Base-by-base conservation (phyloP, 2,113 vertebrate species). In the Dissostichus mawsoni region DNA sequence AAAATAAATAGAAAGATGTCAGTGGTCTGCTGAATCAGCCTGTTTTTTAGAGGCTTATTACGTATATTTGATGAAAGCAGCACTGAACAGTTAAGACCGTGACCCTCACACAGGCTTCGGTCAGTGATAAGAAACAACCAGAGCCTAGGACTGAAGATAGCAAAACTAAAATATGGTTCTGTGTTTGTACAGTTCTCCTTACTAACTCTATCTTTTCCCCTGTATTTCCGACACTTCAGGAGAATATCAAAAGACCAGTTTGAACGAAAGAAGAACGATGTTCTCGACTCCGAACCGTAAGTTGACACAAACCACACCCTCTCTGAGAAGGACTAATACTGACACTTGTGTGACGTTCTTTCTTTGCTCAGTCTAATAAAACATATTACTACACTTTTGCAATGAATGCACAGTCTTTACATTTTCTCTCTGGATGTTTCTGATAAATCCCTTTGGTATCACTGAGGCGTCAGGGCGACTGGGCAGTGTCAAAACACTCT, bases 221-320 rank as follows among this genome's bases (percentile, higher is more conserved):
- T 14, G 0, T 16, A 51, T 64, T 81, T 11, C 45, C 11, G 23
- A 53, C 5, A 7, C 48, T 72, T 58, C 88, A 99, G 98, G 87
- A 99, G 96, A 93, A 99, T 99, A 91, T 99, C 97, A 74, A 99
- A 99, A 94, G 97, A 99, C 93, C 98, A 99, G 89, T 99, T 99
- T 94, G 98, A 99, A 92, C 97, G 98, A 90, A 99, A 98, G 96
- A 99, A 99, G 91, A 99, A 99, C 0, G 98, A 99, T 56, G 97
- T 97, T 3, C 95, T 99, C 74, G 98, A 99, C 90, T 96, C 97
- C 7, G 98, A 99, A 93, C 98, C 98, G 98, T 99, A 94, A 98
- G 98, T 98, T 89, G 2, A 77, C 17, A 12, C 62, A 59, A 33
- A 51, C 59, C 20, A 9, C 16, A 10, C 65, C 23, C 55, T 56